These are phyloP conservation scores for Gorsachius magnificus DNA, from an alignment of 2,797 vertebrate genomes.

Conservation along the genomic window DNA sequence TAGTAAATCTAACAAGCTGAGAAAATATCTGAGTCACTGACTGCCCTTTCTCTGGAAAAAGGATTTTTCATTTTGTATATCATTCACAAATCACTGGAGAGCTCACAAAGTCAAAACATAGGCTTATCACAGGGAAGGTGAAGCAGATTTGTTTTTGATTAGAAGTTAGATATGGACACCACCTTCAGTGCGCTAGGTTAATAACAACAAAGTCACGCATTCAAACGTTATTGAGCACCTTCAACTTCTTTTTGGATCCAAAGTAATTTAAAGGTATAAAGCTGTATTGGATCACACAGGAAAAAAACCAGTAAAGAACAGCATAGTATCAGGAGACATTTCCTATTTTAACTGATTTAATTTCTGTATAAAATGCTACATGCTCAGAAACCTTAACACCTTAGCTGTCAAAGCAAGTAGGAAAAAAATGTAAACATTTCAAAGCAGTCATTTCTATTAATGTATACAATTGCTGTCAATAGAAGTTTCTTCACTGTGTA, in stretches of 20 bases:
- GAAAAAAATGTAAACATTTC: background rate
- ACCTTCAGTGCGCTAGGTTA: background rate
- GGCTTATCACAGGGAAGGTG: background rate
- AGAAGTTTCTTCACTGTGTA: background rate
- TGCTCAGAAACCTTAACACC: background rate
- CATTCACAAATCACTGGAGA: background rate
- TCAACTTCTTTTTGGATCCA: background rate
- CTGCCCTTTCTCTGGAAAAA: background rate
- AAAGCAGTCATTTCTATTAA: background rate
- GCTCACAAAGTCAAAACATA: background rate
- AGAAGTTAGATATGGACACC: background rate
- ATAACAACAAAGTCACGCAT: background rate
- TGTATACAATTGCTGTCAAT: background rate
- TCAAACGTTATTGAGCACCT: background rate
- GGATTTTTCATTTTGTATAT: background rate
- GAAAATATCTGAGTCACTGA: background rate
- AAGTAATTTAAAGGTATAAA: background rate
- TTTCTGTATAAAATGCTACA: background rate
- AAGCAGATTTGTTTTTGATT: background rate
- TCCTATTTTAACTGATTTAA: background rate
- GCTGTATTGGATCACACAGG: background rate
- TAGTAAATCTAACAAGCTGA: background rate
- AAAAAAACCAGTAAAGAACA: background rate
- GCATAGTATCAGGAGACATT: background rate
- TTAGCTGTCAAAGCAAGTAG: background rate